Conservation (phyloP, 64 coral and sea anemone species). For the Acropora tenuis region DNA sequence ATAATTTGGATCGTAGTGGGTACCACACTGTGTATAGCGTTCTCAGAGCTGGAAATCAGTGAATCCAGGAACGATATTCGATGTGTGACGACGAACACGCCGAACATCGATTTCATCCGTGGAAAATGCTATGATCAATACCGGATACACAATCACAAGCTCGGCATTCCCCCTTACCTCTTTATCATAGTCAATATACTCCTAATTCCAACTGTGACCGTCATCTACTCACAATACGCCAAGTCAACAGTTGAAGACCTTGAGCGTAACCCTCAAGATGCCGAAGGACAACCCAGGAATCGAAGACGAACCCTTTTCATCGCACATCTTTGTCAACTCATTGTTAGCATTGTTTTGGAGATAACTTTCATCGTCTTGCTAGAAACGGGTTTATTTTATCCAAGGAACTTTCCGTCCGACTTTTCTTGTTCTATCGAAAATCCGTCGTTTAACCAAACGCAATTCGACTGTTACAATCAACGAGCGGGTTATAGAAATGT, state of each 20-base stretch:
- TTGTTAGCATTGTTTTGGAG: background rate
- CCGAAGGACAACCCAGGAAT: background rate
- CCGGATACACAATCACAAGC: background rate
- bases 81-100: background rate
- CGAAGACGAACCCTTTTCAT: background rate
- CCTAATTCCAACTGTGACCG: background rate
- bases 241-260: conserved; percentile 1
- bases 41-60: background rate
- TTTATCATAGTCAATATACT: background rate
- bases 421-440: background rate
- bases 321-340: background rate
- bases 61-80: background rate
- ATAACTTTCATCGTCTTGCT: background rate
- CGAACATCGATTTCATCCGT: background rate
- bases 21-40: background rate
- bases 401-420: background rate
- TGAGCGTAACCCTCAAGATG: background rate
- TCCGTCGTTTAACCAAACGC: background rate
- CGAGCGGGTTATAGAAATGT: background rate
- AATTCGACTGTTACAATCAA: conserved; percentile 5
- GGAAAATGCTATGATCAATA: background rate
- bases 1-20: background rate
- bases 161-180: background rate
- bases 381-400: background rate
- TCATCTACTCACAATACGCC: background rate